These are phyloP conservation scores for Seison nebaliae DNA, from an alignment of 1,140 invertebrate genomes.

Conservation along the genomic window DNA sequence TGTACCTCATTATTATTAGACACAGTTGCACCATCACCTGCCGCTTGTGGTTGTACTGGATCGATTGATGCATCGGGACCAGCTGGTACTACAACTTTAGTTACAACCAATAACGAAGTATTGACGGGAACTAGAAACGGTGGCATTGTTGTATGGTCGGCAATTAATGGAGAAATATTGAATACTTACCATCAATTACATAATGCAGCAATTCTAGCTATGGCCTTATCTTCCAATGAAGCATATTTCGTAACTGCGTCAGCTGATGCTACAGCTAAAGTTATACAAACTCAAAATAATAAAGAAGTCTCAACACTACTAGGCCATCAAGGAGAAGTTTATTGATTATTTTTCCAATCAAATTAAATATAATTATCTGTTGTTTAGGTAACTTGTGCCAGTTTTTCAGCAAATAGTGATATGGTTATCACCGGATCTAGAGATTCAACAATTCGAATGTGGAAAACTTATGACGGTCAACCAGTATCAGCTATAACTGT, in stretches of 20 bases:
- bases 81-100: no score
- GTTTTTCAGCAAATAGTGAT: constrained; percentile 4
- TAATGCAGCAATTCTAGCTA: no score
- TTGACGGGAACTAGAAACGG: constrained; percentile 8
- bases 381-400: constrained; percentile 7
- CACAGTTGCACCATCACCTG: constrained; percentile 7
- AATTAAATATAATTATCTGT: background rate
- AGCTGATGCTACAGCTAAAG: constrained; percentile 11
- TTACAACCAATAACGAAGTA: constrained; percentile 9
- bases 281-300: constrained; percentile 7
- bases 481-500: constrained; percentile 10
- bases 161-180: no score
- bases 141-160: constrained; percentile 8
- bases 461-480: constrained; percentile 4
- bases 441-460: constrained; percentile 9
- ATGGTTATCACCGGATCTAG: constrained; percentile 8
- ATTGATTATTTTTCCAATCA: background rate
- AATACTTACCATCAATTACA: no score
- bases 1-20: constrained; percentile 5
- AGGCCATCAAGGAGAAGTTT: constrained; percentile 10
- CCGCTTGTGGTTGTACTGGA: background rate
- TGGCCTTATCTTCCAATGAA: constrained; percentile 4
- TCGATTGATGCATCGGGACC: no score
- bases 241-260: constrained; percentile 5
- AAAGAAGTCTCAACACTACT: constrained; percentile 1